Evolutionary conservation across 2,888 invertebrate species (phyloP).

Genomic region (Lissocephala sabroskyi): DNA sequence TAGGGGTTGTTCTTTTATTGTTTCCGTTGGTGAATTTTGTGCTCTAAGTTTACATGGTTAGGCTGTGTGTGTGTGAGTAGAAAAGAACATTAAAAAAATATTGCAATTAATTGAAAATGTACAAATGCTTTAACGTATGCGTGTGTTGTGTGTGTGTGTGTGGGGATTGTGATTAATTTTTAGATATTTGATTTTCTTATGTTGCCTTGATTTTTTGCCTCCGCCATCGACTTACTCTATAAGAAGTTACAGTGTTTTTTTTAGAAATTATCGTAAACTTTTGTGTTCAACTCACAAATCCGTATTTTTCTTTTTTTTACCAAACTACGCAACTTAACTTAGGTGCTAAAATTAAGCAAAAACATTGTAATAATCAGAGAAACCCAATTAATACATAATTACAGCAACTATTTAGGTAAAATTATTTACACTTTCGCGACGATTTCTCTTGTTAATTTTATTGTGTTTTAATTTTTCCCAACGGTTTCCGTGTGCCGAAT

Average conservation of each 20-base stretch:
- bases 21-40: no score
- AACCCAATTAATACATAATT: slow-evolving; percentile 53
- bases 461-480: slow-evolving; percentile 3
- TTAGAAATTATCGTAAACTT: slow-evolving; percentile 4
- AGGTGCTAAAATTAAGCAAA: slow-evolving; percentile 48
- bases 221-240: slow-evolving; percentile 6
- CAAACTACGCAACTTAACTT: slow-evolving; percentile 7
- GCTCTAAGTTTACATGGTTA: no score
- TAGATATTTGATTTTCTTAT: neutral
- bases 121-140: neutral
- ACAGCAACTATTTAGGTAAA: slow-evolving; percentile 55
- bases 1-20: no score
- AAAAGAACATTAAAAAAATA: no score
- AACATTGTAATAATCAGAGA: slow-evolving; percentile 45
- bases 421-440: slow-evolving; percentile 46
- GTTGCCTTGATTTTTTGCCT: slow-evolving; percentile 1
- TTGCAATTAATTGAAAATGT: no score
- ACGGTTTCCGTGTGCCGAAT: slow-evolving; percentile 18
- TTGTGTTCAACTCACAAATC: neutral
- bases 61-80: no score
- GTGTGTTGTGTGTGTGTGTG: neutral
- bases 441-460: no score
- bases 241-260: neutral
- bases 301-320: neutral
- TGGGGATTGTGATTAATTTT: neutral